Conservation (phyloP, 2,797 vertebrate genomes). For the Vultur gryphus region DNA sequence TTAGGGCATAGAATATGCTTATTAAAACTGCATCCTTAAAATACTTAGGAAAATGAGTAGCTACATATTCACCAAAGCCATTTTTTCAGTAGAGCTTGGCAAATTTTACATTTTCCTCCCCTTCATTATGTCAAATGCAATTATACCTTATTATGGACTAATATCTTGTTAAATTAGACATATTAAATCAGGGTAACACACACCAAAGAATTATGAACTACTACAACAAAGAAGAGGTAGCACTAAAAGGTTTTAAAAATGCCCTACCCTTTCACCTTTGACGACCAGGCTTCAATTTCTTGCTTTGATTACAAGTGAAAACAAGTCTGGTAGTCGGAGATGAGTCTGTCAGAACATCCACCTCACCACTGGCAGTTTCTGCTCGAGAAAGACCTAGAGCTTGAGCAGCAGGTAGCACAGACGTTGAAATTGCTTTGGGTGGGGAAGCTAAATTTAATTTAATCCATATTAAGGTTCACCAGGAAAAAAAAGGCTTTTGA, state of each 20-base stretch:
- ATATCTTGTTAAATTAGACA: conserved; percentile 21
- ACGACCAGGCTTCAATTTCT: neutral
- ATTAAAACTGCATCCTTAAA: conserved; percentile 9
- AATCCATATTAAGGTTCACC: neutral
- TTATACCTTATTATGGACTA: neutral
- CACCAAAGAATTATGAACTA: neutral
- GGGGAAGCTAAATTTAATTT: neutral
- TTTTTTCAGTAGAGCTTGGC: conserved; percentile 20
- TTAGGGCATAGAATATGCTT: neutral
- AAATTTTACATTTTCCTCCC: conserved; percentile 5
- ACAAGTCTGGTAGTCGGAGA: neutral
- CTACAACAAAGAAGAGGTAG: neutral
- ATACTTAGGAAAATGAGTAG: conserved; percentile 9
- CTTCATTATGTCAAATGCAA: conserved; percentile 27
- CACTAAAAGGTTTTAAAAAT: neutral
- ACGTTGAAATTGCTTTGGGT: neutral
- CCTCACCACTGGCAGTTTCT: neutral
- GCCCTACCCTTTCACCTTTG: neutral
- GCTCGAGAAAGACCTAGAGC: neutral
- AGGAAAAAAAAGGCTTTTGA: neutral
- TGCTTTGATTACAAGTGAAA: conserved; percentile 24
- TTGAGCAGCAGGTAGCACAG: neutral
- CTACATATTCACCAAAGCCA: neutral
- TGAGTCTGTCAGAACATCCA: neutral
- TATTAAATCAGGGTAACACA: conserved; percentile 5